Evolutionary conservation across 2,113 vertebrate genomes (phyloP).

Genomic region (Eretmochelys imbricata): DNA sequence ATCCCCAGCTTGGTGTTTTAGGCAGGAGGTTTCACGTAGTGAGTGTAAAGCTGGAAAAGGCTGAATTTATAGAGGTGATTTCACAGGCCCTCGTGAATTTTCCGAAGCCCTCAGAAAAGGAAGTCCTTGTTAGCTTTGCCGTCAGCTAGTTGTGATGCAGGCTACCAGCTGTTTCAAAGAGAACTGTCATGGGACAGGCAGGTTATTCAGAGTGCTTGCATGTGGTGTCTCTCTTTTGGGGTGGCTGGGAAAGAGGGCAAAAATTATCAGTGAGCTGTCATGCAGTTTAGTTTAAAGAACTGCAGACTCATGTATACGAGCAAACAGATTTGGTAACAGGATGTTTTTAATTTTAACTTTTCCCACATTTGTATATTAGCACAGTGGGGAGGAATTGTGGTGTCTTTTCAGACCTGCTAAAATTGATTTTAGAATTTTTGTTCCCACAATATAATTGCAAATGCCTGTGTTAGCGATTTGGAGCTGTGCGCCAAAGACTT

Average conservation of each 20-base stretch:
- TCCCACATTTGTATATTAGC: not conserved
- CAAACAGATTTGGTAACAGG: slow-evolving; percentile 31
- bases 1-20: not conserved
- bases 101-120: not conserved
- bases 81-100: slow-evolving; percentile 27
- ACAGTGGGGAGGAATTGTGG: slow-evolving; percentile 36
- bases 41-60: not conserved
- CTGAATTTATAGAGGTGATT: slow-evolving; percentile 24
- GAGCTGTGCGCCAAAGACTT: slow-evolving; percentile 56
- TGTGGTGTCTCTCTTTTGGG: not conserved
- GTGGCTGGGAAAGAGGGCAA: not conserved
- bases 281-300: slow-evolving; percentile 20
- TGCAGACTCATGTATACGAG: not conserved
- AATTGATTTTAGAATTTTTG: slow-evolving; percentile 72
- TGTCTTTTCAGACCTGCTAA: slow-evolving; percentile 67
- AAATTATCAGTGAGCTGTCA: not conserved
- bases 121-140: not conserved
- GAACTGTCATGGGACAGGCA: not conserved
- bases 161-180: not conserved
- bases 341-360: slow-evolving; percentile 27
- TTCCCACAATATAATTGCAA: slow-evolving; percentile 77
- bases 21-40: not conserved
- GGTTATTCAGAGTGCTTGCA: not conserved
- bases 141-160: not conserved
- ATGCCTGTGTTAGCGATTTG: slow-evolving; percentile 57